These are phyloP conservation scores for Caenorhabditis brenneri DNA, from an alignment of 1,140 invertebrate species.

Conservation along the genomic window DNA sequence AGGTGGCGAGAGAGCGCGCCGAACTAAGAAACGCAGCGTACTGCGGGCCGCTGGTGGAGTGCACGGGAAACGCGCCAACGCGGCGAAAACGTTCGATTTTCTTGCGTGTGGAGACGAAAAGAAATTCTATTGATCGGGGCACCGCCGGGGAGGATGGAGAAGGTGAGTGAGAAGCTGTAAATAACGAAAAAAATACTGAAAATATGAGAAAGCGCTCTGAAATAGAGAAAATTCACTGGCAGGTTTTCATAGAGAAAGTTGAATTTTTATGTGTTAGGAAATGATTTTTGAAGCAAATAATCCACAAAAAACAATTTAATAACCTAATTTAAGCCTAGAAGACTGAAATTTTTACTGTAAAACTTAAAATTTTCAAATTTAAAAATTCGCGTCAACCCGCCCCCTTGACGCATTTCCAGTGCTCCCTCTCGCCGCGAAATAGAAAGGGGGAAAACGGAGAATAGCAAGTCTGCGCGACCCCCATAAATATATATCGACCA, in stretches of 20 bases:
- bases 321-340: no score
- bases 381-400: background rate
- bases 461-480: background rate
- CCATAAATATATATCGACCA: background rate
- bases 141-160: no score
- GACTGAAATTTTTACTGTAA: background rate
- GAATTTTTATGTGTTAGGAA: no score
- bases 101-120: background rate
- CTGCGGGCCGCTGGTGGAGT: background rate
- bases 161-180: background rate
- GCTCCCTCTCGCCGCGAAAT: background rate
- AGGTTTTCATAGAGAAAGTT: no score
- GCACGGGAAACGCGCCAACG: conserved; percentile 25
- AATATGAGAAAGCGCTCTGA: no score
- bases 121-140: no score
- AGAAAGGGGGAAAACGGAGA: background rate
- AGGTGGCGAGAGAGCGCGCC: background rate
- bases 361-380: background rate
- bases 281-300: no score
- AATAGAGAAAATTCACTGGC: no score
- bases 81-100: background rate
- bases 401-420: background rate
- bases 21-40: background rate
- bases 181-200: no score
- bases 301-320: no score